phyloP scores from a whole-genome alignment of 2,888 invertebrate species.

The Chrysotoxum bicinctum region DNA sequence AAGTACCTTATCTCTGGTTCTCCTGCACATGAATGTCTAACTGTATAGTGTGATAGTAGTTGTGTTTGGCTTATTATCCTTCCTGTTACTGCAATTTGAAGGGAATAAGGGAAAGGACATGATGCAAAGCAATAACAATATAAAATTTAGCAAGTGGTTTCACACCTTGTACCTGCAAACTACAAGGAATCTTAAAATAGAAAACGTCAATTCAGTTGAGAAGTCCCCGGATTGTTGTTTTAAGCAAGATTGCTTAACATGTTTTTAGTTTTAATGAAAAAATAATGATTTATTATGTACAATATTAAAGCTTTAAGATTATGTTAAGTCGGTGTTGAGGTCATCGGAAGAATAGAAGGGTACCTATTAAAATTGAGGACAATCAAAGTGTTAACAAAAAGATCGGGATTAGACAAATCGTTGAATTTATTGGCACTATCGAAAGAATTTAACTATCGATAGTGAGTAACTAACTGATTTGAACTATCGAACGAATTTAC shows the following conservation, averaged over 20 bases:
- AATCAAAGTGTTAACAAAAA: no score
- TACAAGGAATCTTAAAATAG: not conserved
- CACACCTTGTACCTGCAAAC: not conserved
- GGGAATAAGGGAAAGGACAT: not conserved
- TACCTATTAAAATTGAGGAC: no score
- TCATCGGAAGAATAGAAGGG: no score
- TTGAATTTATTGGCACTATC: no score
- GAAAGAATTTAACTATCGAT: no score
- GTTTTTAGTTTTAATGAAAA: no score
- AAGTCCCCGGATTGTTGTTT: not conserved
- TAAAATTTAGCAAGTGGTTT: not conserved
- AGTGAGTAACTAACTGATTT: no score
- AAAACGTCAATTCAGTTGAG: not conserved
- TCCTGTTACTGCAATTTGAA: not conserved
- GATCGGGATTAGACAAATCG: no score
- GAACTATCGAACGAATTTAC: no score
- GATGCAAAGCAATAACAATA: not conserved
- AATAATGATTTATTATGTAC: no score
- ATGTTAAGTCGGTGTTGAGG: no score
- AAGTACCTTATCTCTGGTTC: constrained; percentile 1
- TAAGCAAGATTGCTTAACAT: not conserved
- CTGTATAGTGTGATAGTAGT: not conserved
- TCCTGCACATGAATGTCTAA: not conserved
- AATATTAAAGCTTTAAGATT: no score
- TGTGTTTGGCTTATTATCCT: not conserved